Evolutionary conservation across 2,113 vertebrate species (phyloP).

Genomic region (Empidonax alnorum): DNA sequence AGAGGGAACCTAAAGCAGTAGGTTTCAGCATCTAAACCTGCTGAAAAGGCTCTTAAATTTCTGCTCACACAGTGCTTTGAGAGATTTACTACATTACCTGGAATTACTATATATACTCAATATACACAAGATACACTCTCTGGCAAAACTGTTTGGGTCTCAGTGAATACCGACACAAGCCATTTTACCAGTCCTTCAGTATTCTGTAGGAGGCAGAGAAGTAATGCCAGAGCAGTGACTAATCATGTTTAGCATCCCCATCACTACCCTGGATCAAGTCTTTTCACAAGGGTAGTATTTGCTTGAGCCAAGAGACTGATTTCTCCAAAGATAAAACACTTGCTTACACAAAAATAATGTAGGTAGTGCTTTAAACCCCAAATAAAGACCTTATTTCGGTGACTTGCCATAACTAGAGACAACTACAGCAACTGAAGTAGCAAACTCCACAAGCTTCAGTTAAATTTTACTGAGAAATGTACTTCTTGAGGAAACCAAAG

Average conservation of each 20-base stretch:
- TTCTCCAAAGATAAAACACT: not conserved
- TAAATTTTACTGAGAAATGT: not conserved
- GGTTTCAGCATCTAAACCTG: too few relatives aligned
- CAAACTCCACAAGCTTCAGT: not conserved
- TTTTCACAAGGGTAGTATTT: not conserved
- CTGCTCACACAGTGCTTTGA: not conserved
- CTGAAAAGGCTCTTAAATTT: not conserved
- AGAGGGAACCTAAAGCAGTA: not conserved
- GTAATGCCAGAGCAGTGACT: conserved; percentile 21
- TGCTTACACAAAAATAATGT: not conserved
- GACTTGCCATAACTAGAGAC: not conserved
- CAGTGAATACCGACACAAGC: not conserved
- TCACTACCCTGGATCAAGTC: not conserved
- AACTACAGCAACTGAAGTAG: not conserved
- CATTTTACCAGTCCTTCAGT: not conserved
- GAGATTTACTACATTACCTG: not conserved
- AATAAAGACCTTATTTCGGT: not conserved
- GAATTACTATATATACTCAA: not conserved
- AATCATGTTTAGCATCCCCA: not conserved
- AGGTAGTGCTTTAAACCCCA: not conserved
- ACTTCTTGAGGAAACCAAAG: not conserved
- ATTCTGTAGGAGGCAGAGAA: not conserved
- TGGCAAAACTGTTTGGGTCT: not conserved
- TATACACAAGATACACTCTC: not conserved
- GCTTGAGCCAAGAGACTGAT: not conserved